Evolutionary conservation across 2,113 vertebrate genomes (phyloP).

Genomic region (Axis porcinus): DNA sequence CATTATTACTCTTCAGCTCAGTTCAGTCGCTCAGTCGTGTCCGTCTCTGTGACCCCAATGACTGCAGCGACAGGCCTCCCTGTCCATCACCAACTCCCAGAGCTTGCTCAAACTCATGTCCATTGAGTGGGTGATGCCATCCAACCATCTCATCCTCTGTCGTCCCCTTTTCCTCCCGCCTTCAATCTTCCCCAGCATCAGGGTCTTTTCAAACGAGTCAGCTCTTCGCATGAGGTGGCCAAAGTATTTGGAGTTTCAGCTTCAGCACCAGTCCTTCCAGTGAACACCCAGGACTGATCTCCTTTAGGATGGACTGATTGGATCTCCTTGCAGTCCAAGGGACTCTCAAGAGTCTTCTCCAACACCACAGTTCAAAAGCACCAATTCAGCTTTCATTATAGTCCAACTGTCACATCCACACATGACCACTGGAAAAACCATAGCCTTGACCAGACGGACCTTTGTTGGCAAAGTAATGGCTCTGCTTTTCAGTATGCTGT

Average conservation of each 20-base stretch:
- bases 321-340: background rate
- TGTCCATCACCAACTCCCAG: background rate
- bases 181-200: background rate
- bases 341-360: background rate
- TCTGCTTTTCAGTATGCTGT: background rate
- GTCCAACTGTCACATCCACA: background rate
- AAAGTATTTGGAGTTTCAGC: background rate
- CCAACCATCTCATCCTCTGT: background rate
- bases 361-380: background rate
- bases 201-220: background rate
- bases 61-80: background rate
- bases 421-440: background rate
- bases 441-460: background rate
- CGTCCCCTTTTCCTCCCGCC: background rate
- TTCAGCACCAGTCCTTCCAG: background rate
- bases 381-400: background rate
- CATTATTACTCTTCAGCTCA: background rate
- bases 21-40: background rate
- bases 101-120: background rate
- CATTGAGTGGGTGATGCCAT: background rate
- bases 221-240: background rate
- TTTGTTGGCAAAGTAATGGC: background rate
- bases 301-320: background rate
- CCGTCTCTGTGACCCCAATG: rapidly evolving
- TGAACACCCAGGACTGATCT: background rate